Base-by-base conservation (phyloP, 23 tunicate species). In the Phallusia fumigata region DNA sequence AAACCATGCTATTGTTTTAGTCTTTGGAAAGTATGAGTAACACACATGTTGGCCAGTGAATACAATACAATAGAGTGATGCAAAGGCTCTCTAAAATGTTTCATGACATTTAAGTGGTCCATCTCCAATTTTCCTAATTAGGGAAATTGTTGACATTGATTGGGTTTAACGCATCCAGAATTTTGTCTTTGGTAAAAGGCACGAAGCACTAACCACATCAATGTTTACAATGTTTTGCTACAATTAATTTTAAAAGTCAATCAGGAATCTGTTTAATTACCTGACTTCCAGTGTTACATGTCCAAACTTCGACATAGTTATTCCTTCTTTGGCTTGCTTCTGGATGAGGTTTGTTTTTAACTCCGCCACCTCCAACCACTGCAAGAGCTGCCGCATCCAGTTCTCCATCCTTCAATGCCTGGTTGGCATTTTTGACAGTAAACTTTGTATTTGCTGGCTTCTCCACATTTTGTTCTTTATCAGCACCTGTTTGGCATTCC, bases 231-330 rank as follows among this genome's bases (percentile, higher is more conserved):
- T n/a, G n/a, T n/a, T n/a, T n/a, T n/a, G n/a, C n/a, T n/a, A n/a
- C n/a, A n/a, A n/a, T n/a, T n/a, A n/a, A n/a, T n/a, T n/a, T n/a
- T n/a, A n/a, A n/a, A n/a, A n/a, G n/a, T n/a, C n/a, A n/a, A n/a
- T 58, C 3, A 58, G 28, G 15, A 58, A 24, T 58, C 15, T 51
- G 28, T 58, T 21, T 24, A 16, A 58, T 21, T 73, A 93, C 92
- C 73, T 93, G 97, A 40, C 88, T 85, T 12, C 97, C 97, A 6
- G 91, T 86, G 65, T 85, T 93, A 52, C 97, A 93, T 45, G 79
- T 85, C 97, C 97, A 93, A 0, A 93, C 97, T 93, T 93, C 97
- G 15, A 93, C 97, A 47, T 93, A 93, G 77, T 93, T 84, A 26
- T 84, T 65, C 47, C 92, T 80, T 31, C 84, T 86, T 40, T 40